phyloP scores from a whole-genome alignment of 2,797 vertebrate genomes.

The Sylvia borin region DNA sequence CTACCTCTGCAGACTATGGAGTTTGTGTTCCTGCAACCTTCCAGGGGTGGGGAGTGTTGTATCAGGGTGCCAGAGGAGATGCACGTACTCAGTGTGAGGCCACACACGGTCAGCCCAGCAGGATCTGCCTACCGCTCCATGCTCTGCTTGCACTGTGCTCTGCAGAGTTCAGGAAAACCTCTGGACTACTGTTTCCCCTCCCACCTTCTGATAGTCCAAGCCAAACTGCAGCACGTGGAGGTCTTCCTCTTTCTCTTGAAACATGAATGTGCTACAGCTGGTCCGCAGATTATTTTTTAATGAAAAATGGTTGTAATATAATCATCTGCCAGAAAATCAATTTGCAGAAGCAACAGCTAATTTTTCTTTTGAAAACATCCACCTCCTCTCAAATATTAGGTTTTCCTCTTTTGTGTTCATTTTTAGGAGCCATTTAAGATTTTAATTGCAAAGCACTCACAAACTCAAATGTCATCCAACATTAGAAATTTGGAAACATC shows the following conservation, averaged over 20 bases:
- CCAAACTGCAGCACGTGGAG: neutral
- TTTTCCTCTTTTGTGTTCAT: neutral
- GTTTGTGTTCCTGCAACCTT: neutral
- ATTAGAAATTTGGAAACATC: neutral
- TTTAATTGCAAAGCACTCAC: neutral
- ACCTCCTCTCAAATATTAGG: neutral
- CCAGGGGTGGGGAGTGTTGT: neutral
- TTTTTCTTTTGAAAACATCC: slow-evolving; percentile 33
- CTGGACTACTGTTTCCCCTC: slow-evolving; percentile 2
- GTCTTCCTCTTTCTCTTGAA: neutral
- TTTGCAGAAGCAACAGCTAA: slow-evolving; percentile 57
- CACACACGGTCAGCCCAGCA: neutral
- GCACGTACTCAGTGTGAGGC: neutral
- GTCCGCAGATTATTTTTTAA: slow-evolving; percentile 32
- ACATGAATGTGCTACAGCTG: slow-evolving; percentile 1
- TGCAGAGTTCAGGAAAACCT: neutral
- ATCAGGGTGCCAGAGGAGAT: neutral
- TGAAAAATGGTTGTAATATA: slow-evolving; percentile 39
- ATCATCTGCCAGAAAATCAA: slow-evolving; percentile 37
- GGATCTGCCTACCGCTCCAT: rapidly evolving
- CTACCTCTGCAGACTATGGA: neutral
- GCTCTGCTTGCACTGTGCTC: rapidly evolving
- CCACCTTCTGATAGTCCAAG: neutral
- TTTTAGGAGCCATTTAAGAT: neutral
- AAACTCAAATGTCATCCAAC: neutral